Evolutionary conservation across 2,797 vertebrate species (phyloP), one percentile per base, ranked within the genome.

Genomic region (Scyliorhinus canicula): DNA sequence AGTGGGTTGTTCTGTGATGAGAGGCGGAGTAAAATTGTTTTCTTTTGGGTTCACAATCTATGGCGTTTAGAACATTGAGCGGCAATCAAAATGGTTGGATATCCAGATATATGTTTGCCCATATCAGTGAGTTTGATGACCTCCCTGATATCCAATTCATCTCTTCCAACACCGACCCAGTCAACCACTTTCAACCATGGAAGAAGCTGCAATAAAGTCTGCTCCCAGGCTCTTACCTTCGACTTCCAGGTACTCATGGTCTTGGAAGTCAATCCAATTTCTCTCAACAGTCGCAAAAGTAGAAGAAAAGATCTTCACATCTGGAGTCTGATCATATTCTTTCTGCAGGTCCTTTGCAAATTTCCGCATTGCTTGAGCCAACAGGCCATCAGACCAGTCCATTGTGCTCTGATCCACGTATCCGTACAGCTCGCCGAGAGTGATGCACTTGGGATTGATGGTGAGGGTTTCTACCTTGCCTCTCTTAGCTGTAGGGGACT

Each of bases 381-480:
- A 95, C 40, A 97, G 82, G 1, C 97, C 97, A 93, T 97, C 97
- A 44, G 95, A 96, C 97, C 97, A 97, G 91, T 97, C 96, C 96
- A 96, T 96, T 60, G 96, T 97, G 57, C 96, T 96, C 79, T 95
- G 95, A 67, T 97, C 95, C 95, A 96, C 95, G 14, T 96, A 94
- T 28, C 97, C 97, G 93, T 96, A 97, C 35, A 97, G 95, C 95
- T 97, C 96, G 69, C 95, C 90, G 40, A 97, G 94, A 93, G 95
- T 97, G 93, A 97, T 44, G 95, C 96, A 96, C 95, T 97, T 97
- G 28, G 97, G 97, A 95, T 97, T 97, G 95, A 97, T 95, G 95
- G 96, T 95, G 94, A 96, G 97, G 28, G 95, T 88, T 47, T 97
- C 96, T 95, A 97, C 95, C 93, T 96, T 97, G 44, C 96, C 96